phyloP scores from a whole-genome alignment of 1,140 invertebrate species.

The Diuraphis noxia region DNA sequence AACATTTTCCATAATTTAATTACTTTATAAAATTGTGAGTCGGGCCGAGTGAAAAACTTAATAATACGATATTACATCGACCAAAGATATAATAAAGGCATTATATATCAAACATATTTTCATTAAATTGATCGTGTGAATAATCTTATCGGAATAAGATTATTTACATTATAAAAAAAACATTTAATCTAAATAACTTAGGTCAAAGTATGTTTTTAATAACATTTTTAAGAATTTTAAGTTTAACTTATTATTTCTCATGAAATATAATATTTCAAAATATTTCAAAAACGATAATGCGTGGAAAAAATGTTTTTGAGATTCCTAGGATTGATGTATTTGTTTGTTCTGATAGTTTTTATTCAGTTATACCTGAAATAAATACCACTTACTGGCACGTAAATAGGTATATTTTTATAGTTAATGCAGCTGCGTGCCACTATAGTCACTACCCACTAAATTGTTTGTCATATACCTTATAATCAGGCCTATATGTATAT shows the following conservation, averaged over 20 bases:
- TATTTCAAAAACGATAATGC: not conserved
- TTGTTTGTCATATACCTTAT: too few relatives aligned
- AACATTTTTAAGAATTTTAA: not conserved
- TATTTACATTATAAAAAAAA: not conserved
- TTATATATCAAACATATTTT: not conserved
- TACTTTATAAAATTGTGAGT: not conserved
- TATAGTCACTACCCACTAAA: too few relatives aligned
- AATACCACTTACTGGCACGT: too few relatives aligned
- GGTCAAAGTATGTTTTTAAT: not conserved
- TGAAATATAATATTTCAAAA: not conserved
- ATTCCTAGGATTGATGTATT: too few relatives aligned
- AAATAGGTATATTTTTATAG: too few relatives aligned
- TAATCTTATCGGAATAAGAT: not conserved
- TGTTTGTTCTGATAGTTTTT: too few relatives aligned
- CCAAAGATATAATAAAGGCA: not conserved
- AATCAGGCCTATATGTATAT: too few relatives aligned
- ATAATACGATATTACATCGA: not conserved
- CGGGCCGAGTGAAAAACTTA: not conserved
- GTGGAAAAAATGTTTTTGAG: not conserved
- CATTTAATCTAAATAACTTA: not conserved
- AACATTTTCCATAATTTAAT: conserved; percentile 18
- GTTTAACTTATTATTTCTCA: not conserved
- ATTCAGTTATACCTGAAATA: too few relatives aligned
- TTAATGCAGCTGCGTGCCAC: too few relatives aligned
- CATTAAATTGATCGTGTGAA: not conserved